phyloP scores from a whole-genome alignment of 2,888 invertebrate species.

The Scaptomyza cyrtandrae region DNA sequence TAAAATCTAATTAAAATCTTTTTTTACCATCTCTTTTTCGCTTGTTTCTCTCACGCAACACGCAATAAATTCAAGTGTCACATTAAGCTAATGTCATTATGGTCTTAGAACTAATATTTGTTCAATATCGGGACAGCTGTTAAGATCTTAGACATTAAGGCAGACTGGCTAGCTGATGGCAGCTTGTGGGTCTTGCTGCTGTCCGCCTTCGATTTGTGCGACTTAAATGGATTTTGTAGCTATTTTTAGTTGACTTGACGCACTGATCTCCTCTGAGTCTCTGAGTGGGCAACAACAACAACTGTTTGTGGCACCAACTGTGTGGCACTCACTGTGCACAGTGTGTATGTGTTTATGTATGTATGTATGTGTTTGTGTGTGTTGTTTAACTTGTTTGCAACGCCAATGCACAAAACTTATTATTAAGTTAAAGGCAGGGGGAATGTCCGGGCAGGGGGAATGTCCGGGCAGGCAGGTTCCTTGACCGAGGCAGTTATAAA shows the following conservation, averaged over 20 bases:
- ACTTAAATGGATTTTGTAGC: constrained; percentile 57
- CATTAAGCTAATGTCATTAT: constrained; percentile 47
- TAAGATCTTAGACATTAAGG: constrained; percentile 17
- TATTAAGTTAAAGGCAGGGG: neutral
- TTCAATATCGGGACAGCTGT: constrained; percentile 55
- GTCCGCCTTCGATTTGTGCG: constrained; percentile 53
- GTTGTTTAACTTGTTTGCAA: constrained; percentile 53
- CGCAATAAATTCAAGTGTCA: constrained; percentile 32
- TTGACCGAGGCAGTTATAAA: constrained; percentile 55
- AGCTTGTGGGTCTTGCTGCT: constrained; percentile 37
- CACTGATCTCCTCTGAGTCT: constrained; percentile 29
- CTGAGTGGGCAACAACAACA: constrained; percentile 47
- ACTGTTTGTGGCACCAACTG: neutral
- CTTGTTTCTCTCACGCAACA: neutral
- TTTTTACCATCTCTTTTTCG: neutral
- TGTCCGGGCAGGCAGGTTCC: constrained; percentile 48
- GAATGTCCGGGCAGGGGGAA: constrained; percentile 1
- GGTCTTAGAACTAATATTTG: constrained; percentile 53
- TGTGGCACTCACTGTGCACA: constrained; percentile 26
- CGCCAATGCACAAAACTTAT: constrained; percentile 34
- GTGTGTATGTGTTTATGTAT: neutral
- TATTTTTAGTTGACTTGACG: constrained; percentile 54
- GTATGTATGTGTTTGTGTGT: neutral
- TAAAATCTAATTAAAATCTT: neutral
- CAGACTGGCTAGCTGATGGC: neutral